Base-by-base conservation (phyloP, 2,888 invertebrate species). In the Pomacea canaliculata region DNA sequence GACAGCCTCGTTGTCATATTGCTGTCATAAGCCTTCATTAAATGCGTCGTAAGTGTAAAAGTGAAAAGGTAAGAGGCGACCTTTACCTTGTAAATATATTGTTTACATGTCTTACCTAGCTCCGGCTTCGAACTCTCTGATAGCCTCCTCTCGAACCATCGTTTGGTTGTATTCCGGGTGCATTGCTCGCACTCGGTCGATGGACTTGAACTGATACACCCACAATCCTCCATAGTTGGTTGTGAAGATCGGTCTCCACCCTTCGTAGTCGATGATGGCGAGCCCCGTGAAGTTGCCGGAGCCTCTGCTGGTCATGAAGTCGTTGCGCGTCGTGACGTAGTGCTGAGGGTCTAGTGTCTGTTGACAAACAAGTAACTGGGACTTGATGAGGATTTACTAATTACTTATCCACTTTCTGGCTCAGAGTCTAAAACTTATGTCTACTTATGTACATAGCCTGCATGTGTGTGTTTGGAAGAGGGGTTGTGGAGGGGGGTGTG, bases 291-390 rank as follows among this genome's bases (percentile, higher is more conserved):
- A 77, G 69, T 71, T 78, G 48, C 59, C 18, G 65, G 63, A 12
- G 1, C 8, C 27, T 63, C 7, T 63, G n/a, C 27, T n/a, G 63
- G 5, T 63, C 10, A 19, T 7, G 7, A 63, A 27, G 63, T 63
- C 27, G 2, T 56, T 16, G 10, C 63, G 27, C 10, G 63, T 27
- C 63, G 2, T 27, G 16, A 27, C 8, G 63, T 23, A 63, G 7
- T 63, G 63, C 1, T 63, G 23, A 86, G 0, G 92, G 91, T 63
- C 95, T 86, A 85, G 94, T 92, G 0, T 95, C 95, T 83, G 94
- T 93, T 23, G 63, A n/a, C 10, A 63, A 4, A 56, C 51, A 56
- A 37, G 37, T 37, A 37, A 37, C 37, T 5, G 3, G 3, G 37
- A 5, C 37, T 37, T 37, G 0, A 37, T 5, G 37, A 37, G 37